These are phyloP conservation scores for Leptinotarsa texana DNA, from an alignment of 1,140 invertebrate genomes.

Conservation along the genomic window DNA sequence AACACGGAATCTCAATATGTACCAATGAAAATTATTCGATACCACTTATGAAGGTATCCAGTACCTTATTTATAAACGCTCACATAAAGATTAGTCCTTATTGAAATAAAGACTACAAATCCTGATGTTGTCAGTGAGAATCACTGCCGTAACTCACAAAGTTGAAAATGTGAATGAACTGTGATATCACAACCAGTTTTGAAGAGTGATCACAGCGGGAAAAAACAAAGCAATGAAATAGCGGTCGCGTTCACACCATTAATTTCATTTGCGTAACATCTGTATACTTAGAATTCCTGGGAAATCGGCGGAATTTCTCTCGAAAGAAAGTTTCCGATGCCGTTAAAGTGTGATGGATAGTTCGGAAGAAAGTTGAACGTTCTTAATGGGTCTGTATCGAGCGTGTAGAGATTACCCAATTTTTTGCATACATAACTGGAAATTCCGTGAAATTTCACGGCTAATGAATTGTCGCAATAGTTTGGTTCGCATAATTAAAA, in stretches of 20 bases:
- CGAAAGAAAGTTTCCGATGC: not conserved
- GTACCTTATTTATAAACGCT: too few species aligned
- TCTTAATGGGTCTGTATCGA: not conserved
- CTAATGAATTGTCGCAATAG: too few species aligned
- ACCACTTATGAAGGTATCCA: too few species aligned
- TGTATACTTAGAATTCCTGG: not conserved
- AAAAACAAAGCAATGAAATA: not conserved
- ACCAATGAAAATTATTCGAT: too few species aligned
- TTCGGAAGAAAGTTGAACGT: not conserved
- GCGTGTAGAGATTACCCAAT: not conserved
- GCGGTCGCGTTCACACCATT: not conserved
- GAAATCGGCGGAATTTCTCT: not conserved
- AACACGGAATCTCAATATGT: too few species aligned
- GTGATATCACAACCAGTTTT: slow-evolving; percentile 16
- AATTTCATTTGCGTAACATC: not conserved
- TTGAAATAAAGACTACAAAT: too few species aligned
- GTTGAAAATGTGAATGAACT: slow-evolving; percentile 11
- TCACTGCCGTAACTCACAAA: not conserved
- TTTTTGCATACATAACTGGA: slow-evolving; percentile 1
- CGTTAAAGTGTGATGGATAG: slow-evolving; percentile 1
- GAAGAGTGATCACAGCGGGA: not conserved
- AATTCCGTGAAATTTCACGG: not conserved
- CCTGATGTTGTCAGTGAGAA: too few species aligned
- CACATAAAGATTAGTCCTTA: too few species aligned
- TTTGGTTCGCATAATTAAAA: too few species aligned